A percentile compares a stretch with the other conserved stretches of the same genome.
Conservation (phyloP, 2,113 vertebrate species). For the Leucosticte australis region DNA sequence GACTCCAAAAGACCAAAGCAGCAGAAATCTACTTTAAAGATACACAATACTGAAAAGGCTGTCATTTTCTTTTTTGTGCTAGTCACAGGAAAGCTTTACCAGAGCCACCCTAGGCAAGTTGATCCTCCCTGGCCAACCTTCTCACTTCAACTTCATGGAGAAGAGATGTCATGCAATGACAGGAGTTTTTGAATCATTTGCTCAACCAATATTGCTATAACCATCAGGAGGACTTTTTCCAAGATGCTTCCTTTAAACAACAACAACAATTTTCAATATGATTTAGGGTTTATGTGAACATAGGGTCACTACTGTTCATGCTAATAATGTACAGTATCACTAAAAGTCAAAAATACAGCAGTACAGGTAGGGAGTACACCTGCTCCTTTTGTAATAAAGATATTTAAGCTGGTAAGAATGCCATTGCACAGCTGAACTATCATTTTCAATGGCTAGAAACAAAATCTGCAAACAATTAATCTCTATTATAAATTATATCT, state of each 20-base stretch:
- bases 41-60: not conserved
- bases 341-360: not conserved
- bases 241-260: not conserved
- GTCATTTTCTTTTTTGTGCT: not conserved
- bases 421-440: not conserved
- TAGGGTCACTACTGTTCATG: not conserved
- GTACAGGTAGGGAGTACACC: not conserved
- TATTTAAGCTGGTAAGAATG: not conserved
- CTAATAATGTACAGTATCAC: not conserved
- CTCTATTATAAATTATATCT: not conserved
- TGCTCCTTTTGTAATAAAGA: not conserved
- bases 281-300: not conserved
- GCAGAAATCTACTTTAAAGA: not conserved
- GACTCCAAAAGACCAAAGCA: not conserved
- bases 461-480: not conserved
- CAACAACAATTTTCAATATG: not conserved
- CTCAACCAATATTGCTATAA: not conserved
- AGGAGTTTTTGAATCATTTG: not conserved
- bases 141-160: not conserved
- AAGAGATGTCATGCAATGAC: not conserved
- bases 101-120: not conserved
- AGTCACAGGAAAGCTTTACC: not conserved
- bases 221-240: not conserved
- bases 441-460: not conserved
- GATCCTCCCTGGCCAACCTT: not conserved